phyloP scores from a whole-genome alignment of 2,113 vertebrate genomes.

The Hiodon alosoides region DNA sequence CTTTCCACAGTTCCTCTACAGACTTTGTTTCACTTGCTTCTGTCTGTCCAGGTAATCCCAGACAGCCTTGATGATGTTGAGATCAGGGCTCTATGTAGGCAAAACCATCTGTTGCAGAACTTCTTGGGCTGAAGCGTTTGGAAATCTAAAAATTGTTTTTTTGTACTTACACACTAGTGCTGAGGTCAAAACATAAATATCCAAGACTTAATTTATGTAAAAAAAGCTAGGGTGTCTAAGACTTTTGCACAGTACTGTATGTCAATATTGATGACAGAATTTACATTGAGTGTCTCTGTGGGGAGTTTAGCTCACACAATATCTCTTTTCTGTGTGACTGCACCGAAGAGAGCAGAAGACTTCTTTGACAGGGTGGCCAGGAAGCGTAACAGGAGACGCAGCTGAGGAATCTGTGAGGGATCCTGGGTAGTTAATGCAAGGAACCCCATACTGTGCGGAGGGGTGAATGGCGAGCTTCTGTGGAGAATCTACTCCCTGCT shows the following conservation, averaged over 20 bases:
- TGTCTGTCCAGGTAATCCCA: no score
- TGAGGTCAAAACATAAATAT: not conserved
- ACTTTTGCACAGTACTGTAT: not conserved
- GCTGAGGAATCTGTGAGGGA: not conserved
- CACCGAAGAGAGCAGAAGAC: not conserved
- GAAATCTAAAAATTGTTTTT: no score
- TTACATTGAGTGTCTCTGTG: not conserved
- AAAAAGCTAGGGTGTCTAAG: no score
- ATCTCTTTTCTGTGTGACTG: not conserved
- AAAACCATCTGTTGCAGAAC: no score
- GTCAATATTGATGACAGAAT: not conserved
- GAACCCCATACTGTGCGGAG: not conserved
- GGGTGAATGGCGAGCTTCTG: not conserved
- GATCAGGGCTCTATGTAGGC: no score
- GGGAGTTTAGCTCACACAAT: not conserved
- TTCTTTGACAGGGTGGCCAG: no score
- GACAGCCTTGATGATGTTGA: no score
- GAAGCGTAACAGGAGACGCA: slow-evolving; percentile 2
- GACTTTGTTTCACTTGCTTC: no score
- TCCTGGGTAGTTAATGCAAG: slow-evolving; percentile 18
- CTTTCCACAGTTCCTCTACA: no score
- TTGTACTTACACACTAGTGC: no score
- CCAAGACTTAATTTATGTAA: no score
- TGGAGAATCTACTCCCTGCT: slow-evolving; percentile 20
- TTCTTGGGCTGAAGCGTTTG: no score